These are phyloP conservation scores for Agrenia bidenticulata DNA, from an alignment of 2,888 invertebrate species.

Conservation along the genomic window DNA sequence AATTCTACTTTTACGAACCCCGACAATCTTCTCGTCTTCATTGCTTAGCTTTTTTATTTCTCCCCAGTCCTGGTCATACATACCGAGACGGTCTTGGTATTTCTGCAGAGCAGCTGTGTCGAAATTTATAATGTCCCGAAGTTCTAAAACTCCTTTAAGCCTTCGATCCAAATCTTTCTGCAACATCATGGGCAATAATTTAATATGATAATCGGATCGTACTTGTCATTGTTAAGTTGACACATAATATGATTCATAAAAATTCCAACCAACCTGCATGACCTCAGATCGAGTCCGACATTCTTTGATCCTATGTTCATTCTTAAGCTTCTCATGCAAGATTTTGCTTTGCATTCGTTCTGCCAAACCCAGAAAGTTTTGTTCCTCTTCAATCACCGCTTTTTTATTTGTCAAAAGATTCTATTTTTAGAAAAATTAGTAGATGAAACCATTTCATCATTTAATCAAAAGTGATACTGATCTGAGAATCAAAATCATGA, in stretches of 20 bases:
- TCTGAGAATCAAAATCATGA: background rate
- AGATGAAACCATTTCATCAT: too few relatives aligned
- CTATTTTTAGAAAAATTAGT: slow-evolving; percentile 2
- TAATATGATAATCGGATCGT: too few relatives aligned
- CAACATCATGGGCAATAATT: too few relatives aligned
- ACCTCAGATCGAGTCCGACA: slow-evolving; percentile 12
- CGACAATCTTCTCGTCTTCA: slow-evolving; percentile 17
- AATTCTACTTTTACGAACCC: background rate
- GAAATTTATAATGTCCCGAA: slow-evolving; percentile 30
- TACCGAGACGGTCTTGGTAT: slow-evolving; percentile 23
- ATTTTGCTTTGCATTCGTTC: slow-evolving; percentile 31
- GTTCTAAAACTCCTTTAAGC: slow-evolving; percentile 26
- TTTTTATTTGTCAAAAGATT: slow-evolving; percentile 25
- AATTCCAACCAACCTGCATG: slow-evolving; percentile 28
- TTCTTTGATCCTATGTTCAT: slow-evolving; percentile 11
- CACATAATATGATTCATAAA: too few relatives aligned
- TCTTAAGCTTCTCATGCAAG: slow-evolving; percentile 21
- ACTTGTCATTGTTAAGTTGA: too few relatives aligned
- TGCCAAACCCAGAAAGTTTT: slow-evolving; percentile 17
- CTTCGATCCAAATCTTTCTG: slow-evolving; percentile 23
- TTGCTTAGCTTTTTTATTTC: slow-evolving; percentile 28
- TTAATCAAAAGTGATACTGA: background rate
- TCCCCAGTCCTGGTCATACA: slow-evolving; percentile 20
- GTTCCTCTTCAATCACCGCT: slow-evolving; percentile 28
- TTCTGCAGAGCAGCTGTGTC: slow-evolving; percentile 28